phyloP scores from a whole-genome alignment of 1,140 invertebrate genomes.

The Odontomachus brunneus region DNA sequence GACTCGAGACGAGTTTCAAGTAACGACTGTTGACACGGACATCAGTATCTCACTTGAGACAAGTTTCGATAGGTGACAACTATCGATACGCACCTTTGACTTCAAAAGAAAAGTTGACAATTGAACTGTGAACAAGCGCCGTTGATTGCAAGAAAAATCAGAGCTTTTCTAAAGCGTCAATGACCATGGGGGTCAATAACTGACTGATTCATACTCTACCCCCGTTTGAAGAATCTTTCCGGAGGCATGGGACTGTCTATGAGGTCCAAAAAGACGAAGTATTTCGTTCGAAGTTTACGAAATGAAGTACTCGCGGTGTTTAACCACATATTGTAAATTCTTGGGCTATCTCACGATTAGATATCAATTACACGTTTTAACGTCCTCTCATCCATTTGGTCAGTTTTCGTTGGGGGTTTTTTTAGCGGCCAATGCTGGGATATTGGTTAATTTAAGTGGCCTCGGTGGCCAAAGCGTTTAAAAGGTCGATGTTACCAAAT shows the following conservation, averaged over 20 bases:
- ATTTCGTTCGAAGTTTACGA: not conserved
- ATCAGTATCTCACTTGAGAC: no score
- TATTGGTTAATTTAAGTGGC: conserved; percentile 30
- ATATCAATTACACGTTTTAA: conserved; percentile 31
- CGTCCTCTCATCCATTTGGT: not conserved
- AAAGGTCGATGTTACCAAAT: conserved; percentile 26
- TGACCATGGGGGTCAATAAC: no score
- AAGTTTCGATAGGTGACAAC: no score
- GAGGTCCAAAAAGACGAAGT: not conserved
- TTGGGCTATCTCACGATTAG: not conserved
- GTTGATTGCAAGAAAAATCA: no score
- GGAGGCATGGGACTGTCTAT: conserved; percentile 20
- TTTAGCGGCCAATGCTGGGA: not conserved
- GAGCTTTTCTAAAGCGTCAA: no score
- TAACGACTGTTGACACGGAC: no score
- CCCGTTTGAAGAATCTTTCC: no score
- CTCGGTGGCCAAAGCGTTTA: conserved; percentile 14
- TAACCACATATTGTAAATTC: not conserved
- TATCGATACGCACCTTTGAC: no score
- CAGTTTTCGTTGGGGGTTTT: not conserved
- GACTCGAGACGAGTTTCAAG: no score
- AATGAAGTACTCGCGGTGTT: not conserved
- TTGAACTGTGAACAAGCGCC: no score
- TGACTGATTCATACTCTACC: no score
- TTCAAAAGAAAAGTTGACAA: no score